A percentile compares a stretch with the other conserved stretches of the same genome.
Evolutionary conservation across 2,797 vertebrate species (phyloP).

Genomic region (Spizella passerina): DNA sequence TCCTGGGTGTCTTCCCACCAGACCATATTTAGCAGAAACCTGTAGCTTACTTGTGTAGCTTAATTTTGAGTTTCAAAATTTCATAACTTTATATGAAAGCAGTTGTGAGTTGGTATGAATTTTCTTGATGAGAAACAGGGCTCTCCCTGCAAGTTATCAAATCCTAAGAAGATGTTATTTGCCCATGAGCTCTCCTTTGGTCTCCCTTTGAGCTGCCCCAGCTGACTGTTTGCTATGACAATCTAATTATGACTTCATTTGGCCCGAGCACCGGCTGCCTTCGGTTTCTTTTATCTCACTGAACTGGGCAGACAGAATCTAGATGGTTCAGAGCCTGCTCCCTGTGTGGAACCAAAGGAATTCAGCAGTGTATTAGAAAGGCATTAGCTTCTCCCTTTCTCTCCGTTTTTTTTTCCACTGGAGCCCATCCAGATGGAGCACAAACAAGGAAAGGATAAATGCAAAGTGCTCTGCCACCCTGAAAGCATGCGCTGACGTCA

Average conservation of each 20-base stretch:
- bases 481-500: slow-evolving; percentile 53
- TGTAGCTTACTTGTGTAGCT: background rate
- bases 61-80: background rate
- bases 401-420: background rate
- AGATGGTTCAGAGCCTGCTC: background rate
- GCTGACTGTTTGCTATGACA: slow-evolving; percentile 12
- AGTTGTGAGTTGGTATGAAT: background rate
- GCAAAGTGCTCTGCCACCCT: slow-evolving; percentile 40
- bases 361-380: slow-evolving; percentile 38
- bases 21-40: slow-evolving; percentile 8
- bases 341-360: background rate
- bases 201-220: background rate
- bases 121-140: background rate
- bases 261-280: background rate
- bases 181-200: background rate
- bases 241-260: slow-evolving; percentile 13
- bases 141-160: background rate
- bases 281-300: background rate
- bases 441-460: slow-evolving; percentile 68
- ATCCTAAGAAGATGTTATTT: background rate
- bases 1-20: background rate
- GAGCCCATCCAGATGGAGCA: slow-evolving; percentile 58
- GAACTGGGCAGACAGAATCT: background rate
- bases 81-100: background rate
- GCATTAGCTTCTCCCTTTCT: slow-evolving; percentile 18